Evolutionary conservation across 2,797 vertebrate genomes (phyloP), one percentile per base, ranked within the genome.

Genomic region (Hemibagrus guttatus): DNA sequence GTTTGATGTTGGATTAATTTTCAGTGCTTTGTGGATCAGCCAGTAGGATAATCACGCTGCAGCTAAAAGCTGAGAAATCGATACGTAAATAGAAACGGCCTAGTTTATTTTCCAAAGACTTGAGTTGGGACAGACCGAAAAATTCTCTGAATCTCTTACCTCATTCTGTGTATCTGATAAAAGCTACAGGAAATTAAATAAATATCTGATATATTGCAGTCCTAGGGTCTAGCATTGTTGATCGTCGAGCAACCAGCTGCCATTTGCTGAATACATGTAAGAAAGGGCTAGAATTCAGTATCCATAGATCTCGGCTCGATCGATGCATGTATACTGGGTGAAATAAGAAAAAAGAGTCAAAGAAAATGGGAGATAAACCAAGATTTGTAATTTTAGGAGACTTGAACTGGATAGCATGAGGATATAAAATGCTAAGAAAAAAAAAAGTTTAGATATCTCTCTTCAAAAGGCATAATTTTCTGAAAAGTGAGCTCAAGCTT

Each of bases 141-240:
- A 61, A 63, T 17, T 46, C 35, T n/a, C 21, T 42, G 14, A 81
- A 12, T 17, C 26, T 80, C 21, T 39, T 59, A 58, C 54, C 31
- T 59, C 31, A 16, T 80, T 42, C 58, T 42, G 35, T 42, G 35
- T 5, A 46, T 42, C 58, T 81, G 39, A 81, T 46, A 39, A 13
- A 80, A 42, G 56, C 56, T 39, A n/a, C 58, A 81, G 58, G 23
- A 63, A 46, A 81, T 63, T 16, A 61, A 61, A 80, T 80, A 42
- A 80, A 80, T 26, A 61, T 59, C 76, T 26, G 58, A 61, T 59
- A 79, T 26, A 23, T 79, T 59, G 54, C 54, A 12, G 9, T 42
- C 2, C 21, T 42, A 49, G 6, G 2, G 16, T 42, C 14, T 59
- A 61, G 39, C 46, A n/a, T 80, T 6, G 9, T 4, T 0, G 56